Base-by-base conservation (phyloP, 2,888 invertebrate genomes). In the Timandra comae region DNA sequence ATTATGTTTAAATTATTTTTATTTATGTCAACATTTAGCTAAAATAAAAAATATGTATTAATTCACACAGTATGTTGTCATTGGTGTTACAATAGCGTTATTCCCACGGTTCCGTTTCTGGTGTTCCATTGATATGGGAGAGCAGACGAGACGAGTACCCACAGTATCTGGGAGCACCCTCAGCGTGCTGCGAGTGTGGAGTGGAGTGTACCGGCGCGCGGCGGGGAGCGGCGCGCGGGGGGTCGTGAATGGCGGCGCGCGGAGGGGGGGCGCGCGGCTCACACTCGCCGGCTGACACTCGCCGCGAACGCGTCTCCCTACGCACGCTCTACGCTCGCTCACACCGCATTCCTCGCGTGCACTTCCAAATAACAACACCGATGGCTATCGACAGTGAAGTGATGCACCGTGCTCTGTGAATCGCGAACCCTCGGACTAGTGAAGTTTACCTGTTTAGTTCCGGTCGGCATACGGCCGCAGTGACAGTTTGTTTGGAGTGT, bases 351-450 rank as follows among this genome's bases (percentile, higher is more conserved):
- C 60, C 64, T 69, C 74, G 77, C 77, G 82, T 63, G 67, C 68
- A 73, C 75, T 72, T 77, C 55, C 69, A 66, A 58, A 61, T 48
- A 56, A 59, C 59, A 69, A 63, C 70, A 16, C 6, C 16, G 6
- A 82, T 80, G 78, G 66, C 70, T 74, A 56, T 66, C 63, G 62
- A 77, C 62, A 80, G 84, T 85, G 84, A 72, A 78, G 78, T 71
- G 51, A 63, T 67, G 66, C 65, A 64, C 66, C 63, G 78, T 78
- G 77, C 51, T 65, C 62, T 63, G 63, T 69, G 50, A 39, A 43
- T 13, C 41, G 38, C 38, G 40, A 46, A 54, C 43, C 54, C 44
- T 49, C 47, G 49, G 9, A 22, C 53, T 61, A 56, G 63, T 61
- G 57, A 52, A 63, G 63, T n/a, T n/a, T 68, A 65, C 60, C 56